Base-by-base conservation (phyloP, 2,797 vertebrate genomes). In the Siniperca undulata region DNA sequence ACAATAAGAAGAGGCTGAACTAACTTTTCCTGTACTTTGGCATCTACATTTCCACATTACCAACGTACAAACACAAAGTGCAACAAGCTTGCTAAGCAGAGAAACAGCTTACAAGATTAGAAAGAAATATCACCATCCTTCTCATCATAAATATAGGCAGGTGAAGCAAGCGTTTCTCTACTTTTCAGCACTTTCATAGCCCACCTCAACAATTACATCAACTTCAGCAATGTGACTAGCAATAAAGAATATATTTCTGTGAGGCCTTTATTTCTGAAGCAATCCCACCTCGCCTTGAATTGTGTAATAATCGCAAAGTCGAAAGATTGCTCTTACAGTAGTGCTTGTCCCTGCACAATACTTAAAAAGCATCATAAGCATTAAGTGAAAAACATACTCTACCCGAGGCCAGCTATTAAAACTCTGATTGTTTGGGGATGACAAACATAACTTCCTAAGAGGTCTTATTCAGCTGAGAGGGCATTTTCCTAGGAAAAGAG, bases 161-260 rank as follows among this genome's bases (percentile, higher is more conserved):
- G 61, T 50, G 70, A 80, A 71, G 59, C 16, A 2, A 52, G 13
- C n/a, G 0, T 59, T 70, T 69, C 48, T 80, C 52, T 70, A 44
- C 42, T 16, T 69, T 62, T 61, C 62, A 81, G 71, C 52, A 72
- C 61, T 70, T 64, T 52, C 40, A 71, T 2, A 66, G 56, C 9
- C 22, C 36, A 42, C 48, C 22, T 52, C 60, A 79, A 80, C 78
- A 83, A 78, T 80, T 75, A 70, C 56, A 66, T 78, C n/a, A 86
- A 77, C 68, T 50, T 62, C 38, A 44, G 52, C 40, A 70, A 79
- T 77, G 74, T 2, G 30, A 70, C 64, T 19, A 48, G 67, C 70
- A 87, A 75, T 81, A 78, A 75, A 85, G 74, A 74, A 84, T 48
- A 81, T 59, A 82, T 80, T 52, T 74, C 55, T 48, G 17, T 9